phyloP scores from a whole-genome alignment of 2,888 invertebrate genomes.

The Boloria selene region DNA sequence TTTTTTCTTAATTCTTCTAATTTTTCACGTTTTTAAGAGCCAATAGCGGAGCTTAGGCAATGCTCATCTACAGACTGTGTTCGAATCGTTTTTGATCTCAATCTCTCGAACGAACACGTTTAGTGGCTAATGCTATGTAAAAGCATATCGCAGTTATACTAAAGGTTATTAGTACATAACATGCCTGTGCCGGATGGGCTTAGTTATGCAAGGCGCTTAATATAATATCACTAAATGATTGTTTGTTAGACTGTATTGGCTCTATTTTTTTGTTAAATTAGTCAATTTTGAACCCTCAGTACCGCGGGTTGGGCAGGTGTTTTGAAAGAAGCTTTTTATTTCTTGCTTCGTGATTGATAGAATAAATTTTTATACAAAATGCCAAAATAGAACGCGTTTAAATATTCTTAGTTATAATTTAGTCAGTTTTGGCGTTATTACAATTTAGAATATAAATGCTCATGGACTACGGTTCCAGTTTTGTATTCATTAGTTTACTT shows the following conservation, averaged over 20 bases:
- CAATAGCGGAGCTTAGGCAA: conserved; percentile 9
- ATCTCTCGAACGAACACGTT: conserved; percentile 35
- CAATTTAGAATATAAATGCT: conserved; percentile 29
- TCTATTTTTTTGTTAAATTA: conserved; percentile 23
- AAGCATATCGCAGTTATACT: conserved; percentile 10
- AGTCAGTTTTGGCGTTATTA: conserved; percentile 28
- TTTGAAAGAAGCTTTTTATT: conserved; percentile 20
- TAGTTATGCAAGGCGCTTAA: conserved; percentile 18
- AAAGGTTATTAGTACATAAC: conserved; percentile 22
- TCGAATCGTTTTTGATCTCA: conserved; percentile 44
- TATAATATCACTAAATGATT: conserved; percentile 2
- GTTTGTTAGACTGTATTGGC: conserved; percentile 21
- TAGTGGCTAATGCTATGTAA: conserved; percentile 4
- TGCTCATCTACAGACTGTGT: conserved; percentile 29
- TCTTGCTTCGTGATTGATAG: conserved; percentile 30
- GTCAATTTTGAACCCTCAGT: conserved; percentile 18
- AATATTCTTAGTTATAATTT: conserved; percentile 29
- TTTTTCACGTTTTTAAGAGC: conserved; percentile 26
- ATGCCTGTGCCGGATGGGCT: conserved; percentile 9
- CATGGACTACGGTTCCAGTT: conserved; percentile 25
- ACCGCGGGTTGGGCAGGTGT: conserved; percentile 7
- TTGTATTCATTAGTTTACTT: conserved; percentile 1
- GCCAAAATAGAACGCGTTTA: conserved; percentile 36
- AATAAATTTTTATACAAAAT: conserved; percentile 30
- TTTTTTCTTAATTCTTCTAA: conserved; percentile 33